Evolutionary conservation across 1,140 invertebrate species (phyloP).

Genomic region (Drosophila busckii): DNA sequence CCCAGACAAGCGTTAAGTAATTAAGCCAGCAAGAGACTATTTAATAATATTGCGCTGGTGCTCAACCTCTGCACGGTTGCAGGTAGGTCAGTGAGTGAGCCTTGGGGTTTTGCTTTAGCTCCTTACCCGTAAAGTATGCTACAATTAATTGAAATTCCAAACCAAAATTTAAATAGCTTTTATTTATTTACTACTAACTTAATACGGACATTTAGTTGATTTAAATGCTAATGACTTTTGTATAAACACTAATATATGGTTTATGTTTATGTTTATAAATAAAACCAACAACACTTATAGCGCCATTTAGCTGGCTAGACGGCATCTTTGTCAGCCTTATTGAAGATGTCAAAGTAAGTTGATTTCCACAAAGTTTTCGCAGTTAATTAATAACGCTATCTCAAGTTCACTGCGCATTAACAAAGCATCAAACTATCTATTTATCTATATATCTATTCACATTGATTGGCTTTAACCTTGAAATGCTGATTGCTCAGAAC

Average conservation of each 20-base stretch:
- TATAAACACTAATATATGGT: conserved; percentile 12
- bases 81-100: conserved; percentile 11
- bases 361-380: conserved; percentile 20
- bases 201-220: no score
- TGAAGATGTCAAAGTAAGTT: conserved; percentile 73
- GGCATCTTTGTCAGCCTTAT: conserved; percentile 59
- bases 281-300: conserved; percentile 42
- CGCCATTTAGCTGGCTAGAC: conserved; percentile 66
- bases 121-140: no score
- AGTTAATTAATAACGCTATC: no score
- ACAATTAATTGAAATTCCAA: no score
- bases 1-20: conserved; percentile 26
- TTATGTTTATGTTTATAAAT: no score
- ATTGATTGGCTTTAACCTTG: conserved; percentile 70
- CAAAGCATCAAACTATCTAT: no score
- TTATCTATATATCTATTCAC: no score
- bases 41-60: background rate
- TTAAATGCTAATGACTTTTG: conserved; percentile 9
- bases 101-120: no score
- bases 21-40: conserved; percentile 20
- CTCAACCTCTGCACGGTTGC: background rate
- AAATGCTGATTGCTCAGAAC: conserved; percentile 12
- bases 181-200: no score
- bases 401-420: no score
- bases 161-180: no score